Conservation (phyloP, 2,888 invertebrate species). For the Salticus scenicus region DNA sequence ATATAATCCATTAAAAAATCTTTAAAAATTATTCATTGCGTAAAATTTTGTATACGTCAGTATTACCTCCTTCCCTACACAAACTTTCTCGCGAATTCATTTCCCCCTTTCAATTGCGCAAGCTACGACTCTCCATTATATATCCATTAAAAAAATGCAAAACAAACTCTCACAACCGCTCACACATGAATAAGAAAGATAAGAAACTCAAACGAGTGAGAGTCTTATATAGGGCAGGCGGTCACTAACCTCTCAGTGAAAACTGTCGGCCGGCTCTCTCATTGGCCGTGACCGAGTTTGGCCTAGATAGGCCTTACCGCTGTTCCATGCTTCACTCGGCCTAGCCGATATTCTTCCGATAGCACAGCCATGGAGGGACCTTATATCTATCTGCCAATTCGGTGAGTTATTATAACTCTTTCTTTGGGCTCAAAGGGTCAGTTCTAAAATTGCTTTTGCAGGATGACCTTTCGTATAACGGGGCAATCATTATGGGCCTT, state of each 20-base stretch:
- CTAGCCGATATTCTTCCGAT: slow-evolving; percentile 19
- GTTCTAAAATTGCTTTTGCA: neutral
- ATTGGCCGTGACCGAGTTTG: slow-evolving; percentile 67
- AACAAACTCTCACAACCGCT: slow-evolving; percentile 24
- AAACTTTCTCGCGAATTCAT: neutral
- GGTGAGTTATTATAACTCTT: slow-evolving; percentile 23
- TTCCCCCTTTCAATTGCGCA: neutral
- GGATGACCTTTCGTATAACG: neutral
- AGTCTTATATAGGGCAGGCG: slow-evolving; percentile 62
- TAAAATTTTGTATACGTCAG: too few relatives aligned
- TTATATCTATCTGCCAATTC: neutral
- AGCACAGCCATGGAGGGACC: slow-evolving; percentile 40
- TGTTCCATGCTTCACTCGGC: slow-evolving; percentile 16
- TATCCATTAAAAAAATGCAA: slow-evolving; percentile 6
- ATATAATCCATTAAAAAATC: too few relatives aligned
- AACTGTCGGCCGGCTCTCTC: slow-evolving; percentile 48
- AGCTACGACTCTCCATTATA: neutral
- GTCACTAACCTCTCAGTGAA: slow-evolving; percentile 63
- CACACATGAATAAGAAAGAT: slow-evolving; percentile 27
- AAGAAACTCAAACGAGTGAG: slow-evolving; percentile 34
- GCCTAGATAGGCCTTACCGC: slow-evolving; percentile 43
- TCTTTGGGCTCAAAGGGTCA: slow-evolving; percentile 1
- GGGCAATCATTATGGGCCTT: neutral
- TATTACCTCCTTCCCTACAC: neutral
- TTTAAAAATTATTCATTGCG: too few relatives aligned